phyloP scores from a whole-genome alignment of 2,113 vertebrate genomes.

The Athene cunicularia region DNA sequence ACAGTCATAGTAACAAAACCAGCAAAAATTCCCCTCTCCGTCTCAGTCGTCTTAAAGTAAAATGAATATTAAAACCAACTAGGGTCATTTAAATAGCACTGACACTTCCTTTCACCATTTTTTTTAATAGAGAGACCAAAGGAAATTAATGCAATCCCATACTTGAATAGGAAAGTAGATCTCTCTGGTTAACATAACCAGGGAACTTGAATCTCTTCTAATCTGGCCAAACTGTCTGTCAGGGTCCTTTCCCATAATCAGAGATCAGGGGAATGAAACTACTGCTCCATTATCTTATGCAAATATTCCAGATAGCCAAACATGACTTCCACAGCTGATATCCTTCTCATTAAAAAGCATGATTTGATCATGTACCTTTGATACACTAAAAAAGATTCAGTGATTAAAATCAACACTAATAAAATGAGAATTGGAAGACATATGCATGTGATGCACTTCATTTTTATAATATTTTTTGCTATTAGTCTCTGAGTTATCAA shows the following conservation, averaged over 20 bases:
- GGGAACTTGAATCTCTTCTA: background rate
- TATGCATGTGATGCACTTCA: background rate
- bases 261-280: background rate
- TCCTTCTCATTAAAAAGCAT: background rate
- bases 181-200: background rate
- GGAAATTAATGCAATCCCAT: background rate
- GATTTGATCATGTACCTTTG: background rate
- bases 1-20: background rate
- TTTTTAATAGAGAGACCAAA: background rate
- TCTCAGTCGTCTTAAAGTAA: background rate
- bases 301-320: background rate
- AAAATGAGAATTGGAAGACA: background rate
- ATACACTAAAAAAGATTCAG: background rate
- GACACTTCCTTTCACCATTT: background rate
- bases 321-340: background rate
- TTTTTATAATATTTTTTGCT: background rate
- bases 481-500: background rate
- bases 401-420: background rate
- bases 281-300: background rate
- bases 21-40: background rate
- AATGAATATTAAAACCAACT: background rate
- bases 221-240: background rate
- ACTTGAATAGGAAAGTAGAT: background rate
- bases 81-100: background rate
- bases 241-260: background rate